Base-by-base conservation (phyloP, 2,113 vertebrate genomes). In the Embiotoca jacksoni region DNA sequence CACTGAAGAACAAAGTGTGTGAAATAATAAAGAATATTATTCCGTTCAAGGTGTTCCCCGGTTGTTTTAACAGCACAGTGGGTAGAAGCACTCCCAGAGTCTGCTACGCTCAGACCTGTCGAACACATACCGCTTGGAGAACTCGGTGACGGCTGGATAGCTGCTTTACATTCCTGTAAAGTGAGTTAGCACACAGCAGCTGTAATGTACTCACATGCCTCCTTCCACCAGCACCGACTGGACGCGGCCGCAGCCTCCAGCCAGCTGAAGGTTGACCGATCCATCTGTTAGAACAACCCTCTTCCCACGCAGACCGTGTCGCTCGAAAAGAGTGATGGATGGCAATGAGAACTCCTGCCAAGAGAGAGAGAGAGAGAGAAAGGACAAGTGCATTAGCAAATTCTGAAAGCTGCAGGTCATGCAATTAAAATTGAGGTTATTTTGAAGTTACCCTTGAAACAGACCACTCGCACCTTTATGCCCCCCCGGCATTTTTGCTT, bases 341-440 rank as follows among this genome's bases (percentile, higher is more conserved):
- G 98, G 97, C 68, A 97, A 92, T 2, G 97, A 98, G 85, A 99
- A 95, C 81, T 98, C 97, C 98, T 99, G 89, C 14, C 6, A 2
- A 53, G 59, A 6, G 32, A 50, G 14, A 71, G 64, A 64, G 30
- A 57, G 8, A 64, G 13, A 60, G 9, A 55, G 4, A 53, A 36
- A 46, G 9, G 67, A 33, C 81, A 52, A 32, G 50, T 15, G 2
- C 30, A 75, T 78, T 36, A 61, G 44, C 10, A 14, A n/a, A 44
- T 2, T 5, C 3, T 3, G 68, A 74, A 33, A 47, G 58, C 76
- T 16, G 61, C 33, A 46, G 63, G 32, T 73, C 54, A 36, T 31
- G 15, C 65, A 49, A 55, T 55, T 65, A 23, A 82, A 35, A 73
- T 53, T 3, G 31, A 52, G 9, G 31, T 71, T 56, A 55, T 73